Evolutionary conservation across 2,797 vertebrate species (phyloP), one percentile per base, ranked within the genome.

Genomic region (Lepidocolaptes lacrymiger): DNA sequence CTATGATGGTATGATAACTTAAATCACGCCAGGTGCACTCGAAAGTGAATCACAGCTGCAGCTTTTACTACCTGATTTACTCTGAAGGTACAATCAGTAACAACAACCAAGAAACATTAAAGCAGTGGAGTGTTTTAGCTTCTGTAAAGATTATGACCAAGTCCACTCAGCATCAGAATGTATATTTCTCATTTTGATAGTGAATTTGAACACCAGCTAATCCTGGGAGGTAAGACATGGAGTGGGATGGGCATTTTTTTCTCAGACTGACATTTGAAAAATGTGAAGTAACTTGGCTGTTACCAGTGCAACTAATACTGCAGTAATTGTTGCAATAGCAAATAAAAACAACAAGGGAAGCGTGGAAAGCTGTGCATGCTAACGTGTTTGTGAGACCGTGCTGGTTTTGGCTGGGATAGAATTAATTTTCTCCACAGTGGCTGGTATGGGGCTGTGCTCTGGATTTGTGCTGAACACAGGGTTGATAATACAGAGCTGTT

Each of bases 1-100:
- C 22, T 77, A 13, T 46, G n/a, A 51, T 34, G 1, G 1, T 79
- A 28, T 39, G 43, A 46, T 69, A 83, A 48, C 32, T 64, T 75
- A 72, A 73, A 66, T 76, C 4, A 0, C 41, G 37, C 54, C 56
- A 48, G 0, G 0, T 55, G 44, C 36, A 52, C 56, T 74, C 28
- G 27, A 58, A 85, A 67, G 48, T 9, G 0, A 77, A 74, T 71
- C 73, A 69, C 22, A 77, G 56, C 51, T 71, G 63, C 59, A 55
- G 8, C 39, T 76, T 77, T 77, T 88, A 63, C 37, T 62, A 10
- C 19, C 32, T 26, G 32, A 19, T 88, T 58, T 85, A 79, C 36
- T 79, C 36, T 62, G n/a, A 77, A 74, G 43, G 59, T 55, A 62
- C 48, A 69, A 43, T 64, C 39, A 48, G 7, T 14, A 83, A 66